phyloP scores from a whole-genome alignment of 2,797 vertebrate species.

The Manis pentadactyla region DNA sequence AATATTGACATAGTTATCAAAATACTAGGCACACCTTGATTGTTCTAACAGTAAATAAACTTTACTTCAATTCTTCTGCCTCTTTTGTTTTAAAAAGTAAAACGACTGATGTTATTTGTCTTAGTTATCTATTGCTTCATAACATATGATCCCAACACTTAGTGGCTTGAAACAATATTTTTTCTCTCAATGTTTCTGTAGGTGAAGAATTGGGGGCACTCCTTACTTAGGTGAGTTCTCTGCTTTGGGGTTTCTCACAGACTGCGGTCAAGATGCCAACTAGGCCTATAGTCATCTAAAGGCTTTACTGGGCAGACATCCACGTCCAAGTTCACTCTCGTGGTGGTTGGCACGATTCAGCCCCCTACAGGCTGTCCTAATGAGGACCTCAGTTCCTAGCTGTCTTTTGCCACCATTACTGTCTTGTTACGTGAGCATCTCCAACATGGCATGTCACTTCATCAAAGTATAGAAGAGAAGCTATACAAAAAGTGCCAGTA shows the following conservation, averaged over 20 bases:
- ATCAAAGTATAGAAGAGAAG: neutral
- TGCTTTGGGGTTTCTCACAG: neutral
- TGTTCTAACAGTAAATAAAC: conserved; percentile 54
- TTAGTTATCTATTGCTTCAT: neutral
- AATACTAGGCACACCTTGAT: neutral
- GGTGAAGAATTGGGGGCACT: neutral
- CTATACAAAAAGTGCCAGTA: neutral
- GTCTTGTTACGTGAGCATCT: neutral
- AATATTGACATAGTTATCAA: conserved; percentile 32
- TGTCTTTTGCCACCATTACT: neutral
- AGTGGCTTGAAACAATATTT: neutral
- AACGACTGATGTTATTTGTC: neutral
- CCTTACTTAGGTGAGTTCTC: neutral
- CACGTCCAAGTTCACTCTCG: neutral
- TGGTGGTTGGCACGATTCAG: neutral
- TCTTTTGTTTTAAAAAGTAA: conserved; percentile 34
- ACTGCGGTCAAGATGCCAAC: neutral
- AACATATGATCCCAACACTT: neutral
- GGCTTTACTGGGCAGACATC: neutral
- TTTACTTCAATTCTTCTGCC: conserved; percentile 15
- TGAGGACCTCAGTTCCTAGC: neutral
- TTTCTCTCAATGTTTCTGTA: neutral
- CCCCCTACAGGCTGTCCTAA: neutral
- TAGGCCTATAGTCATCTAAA: neutral
- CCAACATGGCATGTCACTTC: neutral